phyloP scores from a whole-genome alignment of 2,888 invertebrate species.

The Eueremaeus valkanovi region DNA sequence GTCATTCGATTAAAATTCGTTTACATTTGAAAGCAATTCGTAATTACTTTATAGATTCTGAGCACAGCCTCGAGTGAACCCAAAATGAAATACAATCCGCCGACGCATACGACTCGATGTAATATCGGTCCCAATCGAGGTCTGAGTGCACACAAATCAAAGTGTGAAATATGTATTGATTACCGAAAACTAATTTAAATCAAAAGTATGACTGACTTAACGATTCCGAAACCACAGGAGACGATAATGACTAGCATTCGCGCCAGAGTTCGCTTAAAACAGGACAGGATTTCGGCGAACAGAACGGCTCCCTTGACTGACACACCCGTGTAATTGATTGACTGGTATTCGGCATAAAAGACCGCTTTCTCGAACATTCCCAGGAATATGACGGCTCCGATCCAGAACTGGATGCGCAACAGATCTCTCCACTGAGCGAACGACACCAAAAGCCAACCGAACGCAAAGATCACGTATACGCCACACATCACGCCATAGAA shows the following conservation, averaged over 20 bases:
- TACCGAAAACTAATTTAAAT: not conserved
- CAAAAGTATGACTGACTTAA: conserved; percentile 64
- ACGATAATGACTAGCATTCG: conserved; percentile 91
- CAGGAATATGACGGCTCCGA: conserved; percentile 81
- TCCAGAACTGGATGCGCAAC: conserved; percentile 90
- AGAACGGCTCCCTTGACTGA: conserved; percentile 67
- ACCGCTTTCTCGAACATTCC: conserved; percentile 68
- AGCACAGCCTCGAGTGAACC: conserved; percentile 82
- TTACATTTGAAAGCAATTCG: not conserved
- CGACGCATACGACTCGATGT: conserved; percentile 79
- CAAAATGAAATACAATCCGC: conserved; percentile 73
- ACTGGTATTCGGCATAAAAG: conserved; percentile 82
- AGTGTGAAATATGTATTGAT: not conserved
- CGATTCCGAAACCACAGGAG: conserved; percentile 90
- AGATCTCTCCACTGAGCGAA: conserved; percentile 85
- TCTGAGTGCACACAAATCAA: conserved; percentile 53
- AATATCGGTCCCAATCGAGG: conserved; percentile 83
- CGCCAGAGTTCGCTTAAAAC: conserved; percentile 82
- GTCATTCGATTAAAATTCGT: not conserved
- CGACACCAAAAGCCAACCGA: conserved; percentile 76
- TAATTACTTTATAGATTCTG: conserved; percentile 60
- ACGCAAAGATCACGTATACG: conserved; percentile 74
- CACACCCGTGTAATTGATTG: conserved; percentile 65
- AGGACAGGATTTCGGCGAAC: conserved; percentile 84
- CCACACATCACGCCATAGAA: conserved; percentile 88